A percentile compares a stretch with the other conserved stretches of the same genome.
phyloP scores from a whole-genome alignment of 2,113 vertebrate genomes.

The Turdus rufiventris region DNA sequence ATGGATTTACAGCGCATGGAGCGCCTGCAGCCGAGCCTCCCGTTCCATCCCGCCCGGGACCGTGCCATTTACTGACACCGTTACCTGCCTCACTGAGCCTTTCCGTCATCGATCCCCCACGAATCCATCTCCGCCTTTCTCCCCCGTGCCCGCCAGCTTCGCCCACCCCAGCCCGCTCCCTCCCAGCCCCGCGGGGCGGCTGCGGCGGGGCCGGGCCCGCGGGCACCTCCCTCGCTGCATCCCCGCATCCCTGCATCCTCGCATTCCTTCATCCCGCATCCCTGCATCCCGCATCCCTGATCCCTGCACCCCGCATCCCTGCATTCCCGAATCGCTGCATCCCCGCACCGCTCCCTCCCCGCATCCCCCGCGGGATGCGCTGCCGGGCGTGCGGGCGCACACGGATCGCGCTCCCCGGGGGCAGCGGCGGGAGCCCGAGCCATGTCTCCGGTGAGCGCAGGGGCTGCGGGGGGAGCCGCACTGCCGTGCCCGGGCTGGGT shows the following conservation, averaged over 20 bases:
- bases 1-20: fast-evolving
- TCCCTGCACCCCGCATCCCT: too few relatives aligned
- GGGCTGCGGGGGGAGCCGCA: not conserved
- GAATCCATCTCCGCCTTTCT: not conserved
- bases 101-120: not conserved
- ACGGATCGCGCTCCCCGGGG: not conserved
- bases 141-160: not conserved
- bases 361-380: not conserved
- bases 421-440: not conserved
- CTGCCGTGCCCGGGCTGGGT: not conserved
- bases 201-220: not conserved
- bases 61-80: not conserved
- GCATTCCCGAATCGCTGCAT: too few relatives aligned
- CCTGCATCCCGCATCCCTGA: too few relatives aligned
- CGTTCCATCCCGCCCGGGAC: not conserved
- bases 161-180: not conserved
- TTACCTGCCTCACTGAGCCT: not conserved
- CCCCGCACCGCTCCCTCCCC: not conserved
- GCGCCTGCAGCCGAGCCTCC: fast-evolving
- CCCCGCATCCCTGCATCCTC: not conserved
- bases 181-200: not conserved
- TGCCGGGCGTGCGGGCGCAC: not conserved
- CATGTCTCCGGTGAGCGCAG: not conserved
- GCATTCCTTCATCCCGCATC: not conserved
- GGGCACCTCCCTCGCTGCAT: not conserved